Base-by-base conservation (phyloP, 92 coral and sea anemone species). In the Plumapathes pennacea region DNA sequence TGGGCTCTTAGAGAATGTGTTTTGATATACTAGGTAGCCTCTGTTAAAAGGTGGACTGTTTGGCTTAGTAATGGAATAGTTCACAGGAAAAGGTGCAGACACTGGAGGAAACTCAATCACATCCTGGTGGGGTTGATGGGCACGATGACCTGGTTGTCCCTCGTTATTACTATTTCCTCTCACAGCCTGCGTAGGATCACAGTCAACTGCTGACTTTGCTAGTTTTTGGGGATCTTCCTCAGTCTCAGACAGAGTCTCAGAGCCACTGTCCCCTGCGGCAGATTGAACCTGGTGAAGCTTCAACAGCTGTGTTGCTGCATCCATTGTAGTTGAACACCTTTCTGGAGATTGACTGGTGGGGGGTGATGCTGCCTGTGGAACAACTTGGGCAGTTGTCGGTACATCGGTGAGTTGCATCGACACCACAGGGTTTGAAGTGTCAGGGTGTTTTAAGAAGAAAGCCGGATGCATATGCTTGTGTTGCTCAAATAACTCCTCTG, bases 401-500 rank as follows among this genome's bases (percentile, higher is more conserved):
- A 29, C 3, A n/a, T 32, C 57, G 36, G 3, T 23, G 31, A 17
- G 20, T 33, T 25, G 45, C 15, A 9, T 21, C 15, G 27, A 15
- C 11, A 30, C 9, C 15, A 25, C 14, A 3, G 17, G 1, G 24
- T 40, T 29, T 21, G 60, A 33, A 10, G 42, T 3, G 31, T 53
- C 54, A 6, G 62, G 22, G n/a, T 66, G 63, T 0, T 53, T 52
- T 29, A 53, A 30, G 10, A 38, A 50, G 7, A 66, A 22, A 0
- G 54, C 14, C 1, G 96, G 86, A 46, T 87, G 96, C 10, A 87
- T 38, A 19, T 87, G 81, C 67, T 72, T 83, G 49, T 87, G 96
- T 12, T 67, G 74, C 38, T 60, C 77, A 53, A 83, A 87, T 15
- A 76, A 89, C 50, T 86, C 95, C 71, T 86, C 95, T 14, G 95